Percentiles rank a stretch among this genome's conserved stretches.
phyloP scores from a whole-genome alignment of 2,113 vertebrate species.

The Neomonachus schauinslandi region DNA sequence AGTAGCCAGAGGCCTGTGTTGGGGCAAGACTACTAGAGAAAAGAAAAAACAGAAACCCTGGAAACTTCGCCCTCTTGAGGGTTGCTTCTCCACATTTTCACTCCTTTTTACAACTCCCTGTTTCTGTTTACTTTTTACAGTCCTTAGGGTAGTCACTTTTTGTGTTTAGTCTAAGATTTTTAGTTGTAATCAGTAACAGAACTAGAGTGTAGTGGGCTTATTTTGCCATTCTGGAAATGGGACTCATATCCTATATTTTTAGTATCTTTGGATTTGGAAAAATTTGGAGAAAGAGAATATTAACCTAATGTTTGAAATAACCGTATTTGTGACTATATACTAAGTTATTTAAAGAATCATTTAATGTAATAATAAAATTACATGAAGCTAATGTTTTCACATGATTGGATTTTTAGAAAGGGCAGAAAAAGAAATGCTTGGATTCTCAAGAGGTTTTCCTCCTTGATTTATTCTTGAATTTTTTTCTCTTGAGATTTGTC shows the following conservation, averaged over 20 bases:
- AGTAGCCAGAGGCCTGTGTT: not conserved
- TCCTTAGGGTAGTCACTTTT: not conserved
- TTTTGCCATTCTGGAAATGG: not conserved
- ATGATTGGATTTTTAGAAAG: not conserved
- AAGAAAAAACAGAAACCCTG: not conserved
- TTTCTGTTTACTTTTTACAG: not conserved
- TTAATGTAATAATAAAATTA: not conserved
- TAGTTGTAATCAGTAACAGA: not conserved
- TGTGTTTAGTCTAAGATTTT: not conserved
- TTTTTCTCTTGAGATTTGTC: conserved; percentile 7
- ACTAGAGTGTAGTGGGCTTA: not conserved
- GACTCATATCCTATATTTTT: not conserved
- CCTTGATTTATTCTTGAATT: not conserved
- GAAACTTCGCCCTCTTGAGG: not conserved
- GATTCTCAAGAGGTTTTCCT: not conserved
- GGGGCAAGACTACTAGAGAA: not conserved
- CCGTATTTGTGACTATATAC: not conserved
- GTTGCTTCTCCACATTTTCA: not conserved
- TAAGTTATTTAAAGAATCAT: not conserved
- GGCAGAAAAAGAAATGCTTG: not conserved
- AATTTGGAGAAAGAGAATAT: not conserved
- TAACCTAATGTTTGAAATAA: conserved; percentile 5
- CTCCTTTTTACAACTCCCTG: not conserved
- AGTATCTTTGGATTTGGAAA: not conserved
- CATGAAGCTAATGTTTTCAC: not conserved